Percentiles rank a stretch among this genome's conserved stretches.
phyloP scores from a whole-genome alignment of 30 jellyfish, hydroid and myxozoan species.

The Hydractinia echinata region DNA sequence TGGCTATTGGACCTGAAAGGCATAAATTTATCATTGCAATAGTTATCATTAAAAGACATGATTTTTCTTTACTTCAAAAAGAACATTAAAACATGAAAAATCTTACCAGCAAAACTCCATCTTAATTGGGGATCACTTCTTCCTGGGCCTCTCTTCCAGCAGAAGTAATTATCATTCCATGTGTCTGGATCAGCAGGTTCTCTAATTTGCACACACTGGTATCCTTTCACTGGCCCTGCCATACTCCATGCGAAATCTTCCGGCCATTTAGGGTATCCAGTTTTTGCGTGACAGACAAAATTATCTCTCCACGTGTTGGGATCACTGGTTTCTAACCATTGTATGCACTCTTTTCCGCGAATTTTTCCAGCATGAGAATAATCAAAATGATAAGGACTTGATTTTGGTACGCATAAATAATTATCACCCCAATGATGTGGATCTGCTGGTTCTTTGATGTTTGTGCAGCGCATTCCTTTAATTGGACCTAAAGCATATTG shows the following conservation, averaged over 20 bases:
- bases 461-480: conserved; percentile 72
- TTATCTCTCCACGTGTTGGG: conserved; percentile 4
- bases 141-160: conserved; percentile 16
- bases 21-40: too few species aligned
- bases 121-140: conserved; percentile 39
- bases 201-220: conserved; percentile 42
- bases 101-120: conserved; percentile 73
- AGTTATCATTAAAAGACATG: too few species aligned
- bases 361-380: conserved; percentile 20
- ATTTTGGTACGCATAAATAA: conserved; percentile 68
- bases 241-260: conserved; percentile 52
- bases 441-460: conserved; percentile 67
- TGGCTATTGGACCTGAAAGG: conserved; percentile 54
- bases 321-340: conserved; percentile 3
- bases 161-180: conserved; percentile 58
- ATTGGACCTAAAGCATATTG: conserved; percentile 46
- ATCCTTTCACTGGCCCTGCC: conserved; percentile 22
- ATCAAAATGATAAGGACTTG: conserved; percentile 81
- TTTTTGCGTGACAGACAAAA: background rate
- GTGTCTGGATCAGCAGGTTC: conserved; percentile 51
- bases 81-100: too few species aligned
- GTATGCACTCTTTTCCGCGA: conserved; percentile 2
- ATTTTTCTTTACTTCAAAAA: too few species aligned
- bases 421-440: conserved; percentile 77
- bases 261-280: conserved; percentile 68